These are phyloP conservation scores for Macrosoma leucophasiata DNA, from an alignment of 2,888 invertebrate genomes.

Conservation along the genomic window DNA sequence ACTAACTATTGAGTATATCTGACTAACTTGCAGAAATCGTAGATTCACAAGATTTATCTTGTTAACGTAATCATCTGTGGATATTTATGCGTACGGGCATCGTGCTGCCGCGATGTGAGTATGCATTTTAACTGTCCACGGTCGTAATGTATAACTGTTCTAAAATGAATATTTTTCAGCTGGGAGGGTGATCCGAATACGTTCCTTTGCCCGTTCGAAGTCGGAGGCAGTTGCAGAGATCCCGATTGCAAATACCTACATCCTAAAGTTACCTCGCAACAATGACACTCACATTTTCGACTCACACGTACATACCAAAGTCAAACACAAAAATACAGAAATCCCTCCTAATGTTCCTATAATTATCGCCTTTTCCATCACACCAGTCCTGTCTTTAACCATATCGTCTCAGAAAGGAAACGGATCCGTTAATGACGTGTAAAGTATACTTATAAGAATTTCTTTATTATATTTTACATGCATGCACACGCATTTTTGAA, in stretches of 20 bases:
- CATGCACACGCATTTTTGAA: too few relatives aligned
- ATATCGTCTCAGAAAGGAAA: too few relatives aligned
- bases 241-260: conserved; percentile 69
- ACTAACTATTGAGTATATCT: too few relatives aligned
- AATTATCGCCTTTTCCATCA: neutral
- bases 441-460: too few relatives aligned
- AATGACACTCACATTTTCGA: conserved; percentile 38
- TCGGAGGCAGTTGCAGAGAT: conserved; percentile 69
- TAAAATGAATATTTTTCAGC: conserved; percentile 48
- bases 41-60: too few relatives aligned
- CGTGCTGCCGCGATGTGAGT: conserved; percentile 55
- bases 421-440: too few relatives aligned
- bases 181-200: conserved; percentile 67
- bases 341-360: neutral
- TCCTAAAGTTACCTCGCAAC: conserved; percentile 41
- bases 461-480: too few relatives aligned
- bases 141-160: conserved; percentile 22
- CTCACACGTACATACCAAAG: conserved; percentile 22
- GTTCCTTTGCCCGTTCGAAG: conserved; percentile 68
- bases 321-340: conserved; percentile 8
- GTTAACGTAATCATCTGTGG: conserved; percentile 41
- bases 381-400: too few relatives aligned
- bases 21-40: too few relatives aligned
- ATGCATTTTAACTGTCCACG: conserved; percentile 48
- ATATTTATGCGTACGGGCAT: conserved; percentile 48